Conservation (phyloP, 2,113 vertebrate species). For the Aspidoscelis tigris region DNA sequence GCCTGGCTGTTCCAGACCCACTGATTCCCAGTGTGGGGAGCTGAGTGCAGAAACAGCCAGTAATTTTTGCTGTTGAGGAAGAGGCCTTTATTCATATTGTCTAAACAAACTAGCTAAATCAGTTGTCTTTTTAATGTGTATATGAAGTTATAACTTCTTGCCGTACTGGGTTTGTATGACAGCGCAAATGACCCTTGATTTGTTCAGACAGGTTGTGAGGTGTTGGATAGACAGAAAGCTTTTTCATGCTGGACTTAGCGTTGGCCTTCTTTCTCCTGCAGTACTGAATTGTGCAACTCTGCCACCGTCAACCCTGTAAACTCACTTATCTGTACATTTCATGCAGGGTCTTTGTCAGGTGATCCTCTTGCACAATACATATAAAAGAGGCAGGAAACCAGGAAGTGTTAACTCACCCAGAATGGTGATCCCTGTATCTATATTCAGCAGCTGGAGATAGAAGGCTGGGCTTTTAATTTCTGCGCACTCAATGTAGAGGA, state of each 20-base stretch:
- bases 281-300: rapidly evolving
- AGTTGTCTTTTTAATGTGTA: background rate
- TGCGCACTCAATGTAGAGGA: rapidly evolving
- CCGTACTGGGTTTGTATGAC: background rate
- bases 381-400: background rate
- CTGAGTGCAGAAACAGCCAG: background rate
- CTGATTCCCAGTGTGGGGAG: no score
- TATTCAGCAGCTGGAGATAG: background rate
- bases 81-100: background rate
- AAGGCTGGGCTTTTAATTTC: background rate
- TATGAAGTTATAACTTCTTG: no score
- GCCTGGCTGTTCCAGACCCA: no score
- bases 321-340: background rate
- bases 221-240: background rate
- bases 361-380: rapidly evolving
- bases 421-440: background rate
- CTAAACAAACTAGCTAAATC: background rate
- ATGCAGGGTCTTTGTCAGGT: background rate
- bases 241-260: rapidly evolving
- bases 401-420: background rate
- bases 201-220: background rate
- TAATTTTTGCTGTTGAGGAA: background rate
- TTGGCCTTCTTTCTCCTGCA: background rate
- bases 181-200: background rate
- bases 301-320: background rate